phyloP scores from a whole-genome alignment of 2,113 vertebrate species.

The Perca flavescens region DNA sequence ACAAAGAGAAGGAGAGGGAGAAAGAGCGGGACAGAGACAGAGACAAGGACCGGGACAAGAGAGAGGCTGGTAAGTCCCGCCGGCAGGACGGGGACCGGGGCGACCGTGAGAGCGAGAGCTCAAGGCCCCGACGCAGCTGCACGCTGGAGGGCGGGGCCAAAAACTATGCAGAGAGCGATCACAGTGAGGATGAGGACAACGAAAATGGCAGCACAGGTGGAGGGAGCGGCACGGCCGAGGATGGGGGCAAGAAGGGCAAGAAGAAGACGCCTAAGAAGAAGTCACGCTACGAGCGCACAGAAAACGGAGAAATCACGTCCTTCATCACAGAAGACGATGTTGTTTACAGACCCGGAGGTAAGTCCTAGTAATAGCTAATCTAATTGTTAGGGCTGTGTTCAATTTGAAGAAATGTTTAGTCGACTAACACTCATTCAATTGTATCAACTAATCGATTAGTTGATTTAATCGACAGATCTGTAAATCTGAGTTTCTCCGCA shows the following conservation, averaged over 20 bases:
- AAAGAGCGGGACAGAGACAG: conserved; percentile 95
- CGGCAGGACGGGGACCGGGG: conserved; percentile 91
- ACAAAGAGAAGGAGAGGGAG: conserved; percentile 94
- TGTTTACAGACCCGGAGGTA: conserved; percentile 96
- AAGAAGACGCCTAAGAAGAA: conserved; percentile 98
- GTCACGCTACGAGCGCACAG: conserved; percentile 94
- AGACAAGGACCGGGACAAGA: conserved; percentile 93
- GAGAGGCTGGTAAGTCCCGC: conserved; percentile 93
- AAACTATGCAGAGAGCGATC: conserved; percentile 98
- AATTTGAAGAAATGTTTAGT: too few relatives aligned
- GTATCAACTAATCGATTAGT: too few relatives aligned
- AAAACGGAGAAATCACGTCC: conserved; percentile 96
- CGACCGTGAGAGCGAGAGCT: conserved; percentile 90
- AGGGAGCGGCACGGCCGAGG: conserved; percentile 87
- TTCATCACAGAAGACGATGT: conserved; percentile 97
- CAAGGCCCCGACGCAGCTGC: conserved; percentile 94
- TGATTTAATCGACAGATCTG: too few relatives aligned
- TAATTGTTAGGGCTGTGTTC: background rate
- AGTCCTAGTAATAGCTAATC: conserved; percentile 57
- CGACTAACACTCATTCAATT: too few relatives aligned
- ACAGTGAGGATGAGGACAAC: conserved; percentile 97
- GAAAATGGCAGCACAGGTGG: conserved; percentile 89
- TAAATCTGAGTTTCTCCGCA: too few relatives aligned
- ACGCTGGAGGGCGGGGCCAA: conserved; percentile 96
- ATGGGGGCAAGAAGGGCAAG: conserved; percentile 94